Percentiles rank a stretch among this genome's conserved stretches.
Conservation (phyloP, 2,888 invertebrate genomes). For the Tridacna crocea region DNA sequence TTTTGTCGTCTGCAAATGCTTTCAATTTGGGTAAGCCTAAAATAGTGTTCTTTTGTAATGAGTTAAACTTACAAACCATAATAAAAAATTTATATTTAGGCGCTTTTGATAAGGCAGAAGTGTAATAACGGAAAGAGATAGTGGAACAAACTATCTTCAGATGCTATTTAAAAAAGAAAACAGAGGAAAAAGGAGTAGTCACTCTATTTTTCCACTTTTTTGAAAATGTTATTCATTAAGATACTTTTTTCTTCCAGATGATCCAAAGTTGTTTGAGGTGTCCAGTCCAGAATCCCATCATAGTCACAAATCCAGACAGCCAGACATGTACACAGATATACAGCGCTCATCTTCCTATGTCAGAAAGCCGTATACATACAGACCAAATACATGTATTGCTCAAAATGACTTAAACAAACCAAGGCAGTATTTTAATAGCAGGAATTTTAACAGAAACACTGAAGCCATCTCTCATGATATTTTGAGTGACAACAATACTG, state of each 20-base stretch:
- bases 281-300: conserved; percentile 60
- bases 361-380: conserved; percentile 56
- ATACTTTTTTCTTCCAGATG: conserved; percentile 62
- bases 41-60: too few species aligned
- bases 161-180: too few species aligned
- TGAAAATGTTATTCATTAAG: too few species aligned
- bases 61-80: too few species aligned
- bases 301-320: conserved; percentile 25
- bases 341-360: conserved; percentile 36
- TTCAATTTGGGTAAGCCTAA: too few species aligned
- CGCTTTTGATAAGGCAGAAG: too few species aligned
- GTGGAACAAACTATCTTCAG: too few species aligned
- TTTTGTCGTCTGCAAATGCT: too few species aligned
- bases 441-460: conserved; percentile 37
- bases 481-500: conserved; percentile 39
- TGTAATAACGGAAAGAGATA: too few species aligned
- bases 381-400: conserved; percentile 51
- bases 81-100: too few species aligned
- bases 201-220: too few species aligned
- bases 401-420: conserved; percentile 44
- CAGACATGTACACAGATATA: conserved; percentile 39
- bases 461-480: conserved; percentile 35
- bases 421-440: conserved; percentile 30
- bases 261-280: conserved; percentile 66
- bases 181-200: too few species aligned